These are phyloP conservation scores for Tinea trinotella DNA, from an alignment of 2,888 invertebrate genomes.

Conservation along the genomic window DNA sequence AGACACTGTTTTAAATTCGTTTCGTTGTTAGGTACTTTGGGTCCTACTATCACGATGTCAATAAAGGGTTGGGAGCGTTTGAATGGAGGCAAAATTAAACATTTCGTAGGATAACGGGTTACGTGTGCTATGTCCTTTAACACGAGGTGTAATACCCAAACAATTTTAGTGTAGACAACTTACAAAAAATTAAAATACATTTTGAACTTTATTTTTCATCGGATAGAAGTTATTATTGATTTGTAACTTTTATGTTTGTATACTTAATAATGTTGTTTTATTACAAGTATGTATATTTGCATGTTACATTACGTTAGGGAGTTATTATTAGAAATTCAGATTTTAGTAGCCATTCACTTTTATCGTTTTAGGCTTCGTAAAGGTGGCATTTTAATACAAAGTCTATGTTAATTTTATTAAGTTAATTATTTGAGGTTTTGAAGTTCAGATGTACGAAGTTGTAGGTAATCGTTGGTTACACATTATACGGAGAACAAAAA, in stretches of 20 bases:
- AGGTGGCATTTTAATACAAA: slow-evolving; percentile 7
- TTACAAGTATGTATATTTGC: slow-evolving; percentile 45
- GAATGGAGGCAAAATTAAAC: slow-evolving; percentile 59
- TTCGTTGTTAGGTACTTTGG: too few species aligned
- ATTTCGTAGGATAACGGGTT: slow-evolving; percentile 63
- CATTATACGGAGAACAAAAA: too few species aligned
- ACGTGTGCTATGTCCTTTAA: slow-evolving; percentile 54
- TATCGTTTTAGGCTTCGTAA: slow-evolving; percentile 27
- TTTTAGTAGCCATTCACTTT: slow-evolving; percentile 54
- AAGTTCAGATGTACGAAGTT: not conserved
- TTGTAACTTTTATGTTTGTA: not conserved
- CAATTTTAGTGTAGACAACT: not conserved
- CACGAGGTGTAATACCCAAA: slow-evolving; percentile 21
- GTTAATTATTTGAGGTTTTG: not conserved
- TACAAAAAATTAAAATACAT: not conserved
- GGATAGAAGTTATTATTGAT: not conserved
- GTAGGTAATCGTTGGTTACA: too few species aligned
- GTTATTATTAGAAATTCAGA: slow-evolving; percentile 64
- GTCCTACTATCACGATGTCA: not conserved
- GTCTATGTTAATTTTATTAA: slow-evolving; percentile 5
- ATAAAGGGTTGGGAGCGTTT: not conserved
- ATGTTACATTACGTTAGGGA: slow-evolving; percentile 50
- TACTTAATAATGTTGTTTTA: slow-evolving; percentile 23
- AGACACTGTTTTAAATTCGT: too few species aligned
- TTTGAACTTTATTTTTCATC: not conserved